Evolutionary conservation across 2,113 vertebrate genomes (phyloP), one percentile per base, ranked within the genome.

Genomic region (Sinocyclocheilus grahami): DNA sequence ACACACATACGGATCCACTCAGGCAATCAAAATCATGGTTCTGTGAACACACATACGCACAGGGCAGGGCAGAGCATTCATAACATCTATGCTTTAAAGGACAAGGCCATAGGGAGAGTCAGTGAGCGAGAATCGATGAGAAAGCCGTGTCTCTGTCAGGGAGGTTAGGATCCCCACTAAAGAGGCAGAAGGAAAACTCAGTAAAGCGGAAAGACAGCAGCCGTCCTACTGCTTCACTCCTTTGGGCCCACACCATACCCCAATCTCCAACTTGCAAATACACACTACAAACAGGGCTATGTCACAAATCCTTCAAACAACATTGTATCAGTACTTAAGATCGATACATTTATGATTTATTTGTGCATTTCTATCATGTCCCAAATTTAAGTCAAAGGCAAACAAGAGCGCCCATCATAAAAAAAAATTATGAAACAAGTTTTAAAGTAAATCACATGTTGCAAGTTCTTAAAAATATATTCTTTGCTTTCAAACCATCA

Each of bases 61-160:
- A 78, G 12, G 65, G 77, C 71, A 62, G 74, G 69, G 78, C 71
- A 82, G 42, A 78, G 69, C 88, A 85, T 88, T 88, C 85, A 82
- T 87, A 89, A 90, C 90, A 88, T 87, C 86, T 82, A 58, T 82
- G 85, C 83, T 90, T 90, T 89, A 91, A 88, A 92, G 89, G 90
- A 91, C 90, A 92, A 85, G 91, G 90, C 90, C 91, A 80, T 75
- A 76, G 91, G 91, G 91, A 91, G 88, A 90, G 87, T 88, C 82
- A 89, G 88, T 87, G 90, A 92, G 89, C 83, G 86, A 88, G 90
- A 89, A 92, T 92, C 91, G 87, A 92, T 91, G 89, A 86, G 89
- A 85, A 90, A 89, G 91, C 87, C 51, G 84, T 90, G 89, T 90
- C 90, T 91, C 87, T 89, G 89, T 88, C 88, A 88, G 83, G 18